Base-by-base conservation (phyloP, 92 coral and sea anemone genomes). In the Bergia puertoricense region DNA sequence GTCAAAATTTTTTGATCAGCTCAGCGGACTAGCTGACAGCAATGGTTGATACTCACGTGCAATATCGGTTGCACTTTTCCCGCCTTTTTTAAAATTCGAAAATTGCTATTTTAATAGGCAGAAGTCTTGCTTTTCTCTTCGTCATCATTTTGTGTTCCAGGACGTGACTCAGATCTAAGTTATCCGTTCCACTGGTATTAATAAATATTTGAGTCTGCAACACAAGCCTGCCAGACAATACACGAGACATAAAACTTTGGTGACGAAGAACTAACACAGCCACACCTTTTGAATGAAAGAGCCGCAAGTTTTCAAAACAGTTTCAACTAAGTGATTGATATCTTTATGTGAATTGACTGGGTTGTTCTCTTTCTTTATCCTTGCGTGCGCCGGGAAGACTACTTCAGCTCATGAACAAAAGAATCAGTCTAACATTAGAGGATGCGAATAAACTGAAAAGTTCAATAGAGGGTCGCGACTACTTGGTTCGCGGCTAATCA, bases 51-150 rank as follows among this genome's bases (percentile, higher is more conserved):
- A n/a, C 62, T 5, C 37, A 20, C 37, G 37, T 44, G 20, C 42
- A 7, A 30, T 39, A 73, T 54, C 42, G 67, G 77, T 46, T 69
- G 68, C 42, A 72, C 68, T 71, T 84, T 84, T 71, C 87, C 78
- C 87, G 87, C 87, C 69, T 14, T 84, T 9, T 71, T 30, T n/a
- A 7, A 45, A 77, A 23, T 45, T 62, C n/a, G 0, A 8, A 77
- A 20, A 44, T 20, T 18, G 8, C 46, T 77, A 46, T 45, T 7
- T n/a, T 74, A 11, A 74, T 11, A 74, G 50, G 20, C 38, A 18
- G 45, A 37, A 75, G 45, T 75, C 11, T 42, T 43, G 20, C 36
- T 50, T 79, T 50, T 79, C 15, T 50, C 56, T 79, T 79, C 39
- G 9, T 57, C 45, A 23, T 50, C 8, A 23, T 46, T 50, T 44